Evolutionary conservation across 2,113 vertebrate genomes (phyloP), one percentile per base, ranked within the genome.

Genomic region (Gallinago jamesoni): DNA sequence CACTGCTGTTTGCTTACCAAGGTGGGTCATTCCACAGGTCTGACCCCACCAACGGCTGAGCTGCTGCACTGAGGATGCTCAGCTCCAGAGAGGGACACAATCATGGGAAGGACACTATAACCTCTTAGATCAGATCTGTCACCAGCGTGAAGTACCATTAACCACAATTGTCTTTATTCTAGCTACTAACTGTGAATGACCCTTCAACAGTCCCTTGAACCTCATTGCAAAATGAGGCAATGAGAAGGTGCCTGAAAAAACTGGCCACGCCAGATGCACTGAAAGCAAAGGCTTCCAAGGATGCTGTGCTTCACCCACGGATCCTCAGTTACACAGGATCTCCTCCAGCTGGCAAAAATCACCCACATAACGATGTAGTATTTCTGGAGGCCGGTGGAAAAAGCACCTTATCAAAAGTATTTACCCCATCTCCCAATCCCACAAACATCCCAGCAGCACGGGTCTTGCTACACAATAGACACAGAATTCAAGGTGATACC

Each of bases 221-320:
- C 2, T 18, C 15, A 8, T 0, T 50, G 30, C 50, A 59, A 59
- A 82, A 67, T 3, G 30, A 82, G 52, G 75, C 0, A 0, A 66
- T 39, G 16, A 84, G 45, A 62, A 87, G 45, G 9, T 45, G 52
- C 47, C 67, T 62, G 55, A 53, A 19, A 33, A 55, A 73, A 23
- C 28, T 60, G 35, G 9, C 14, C 30, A 47, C 33, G 35, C 20
- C 25, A 31, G 48, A 30, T n/a, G 14, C 19, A n/a, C 43, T 7
- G 24, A 75, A 76, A 39, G 39, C 25, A 78, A 77, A 63, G 41
- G 14, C 41, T 55, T 70, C 15, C 45, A 66, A 39, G 11, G 75
- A n/a, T 52, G 56, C 60, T 81, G 47, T 18, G 19, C 35, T 67
- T 63, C 6, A 3, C 7, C 19, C 3, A 2, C 4, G 7, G 24